Base-by-base conservation (phyloP, 2,888 invertebrate species). In the Cryptocheilus praepositus region DNA sequence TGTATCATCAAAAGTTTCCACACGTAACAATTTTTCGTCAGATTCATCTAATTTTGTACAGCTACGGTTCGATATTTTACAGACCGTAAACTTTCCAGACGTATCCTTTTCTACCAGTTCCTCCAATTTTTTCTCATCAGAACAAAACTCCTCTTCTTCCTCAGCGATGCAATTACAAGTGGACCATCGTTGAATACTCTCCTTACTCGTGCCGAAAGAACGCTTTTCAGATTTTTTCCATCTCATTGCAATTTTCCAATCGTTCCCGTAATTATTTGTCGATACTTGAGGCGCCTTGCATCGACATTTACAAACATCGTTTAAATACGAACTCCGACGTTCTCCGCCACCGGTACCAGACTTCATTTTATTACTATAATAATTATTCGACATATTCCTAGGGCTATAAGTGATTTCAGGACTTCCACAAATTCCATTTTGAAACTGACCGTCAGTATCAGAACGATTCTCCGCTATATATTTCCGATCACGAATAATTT, bases 81-180 rank as follows among this genome's bases (percentile, higher is more conserved):
- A 5, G 7, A 28, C 28, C 28, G 28, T 28, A 28, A 28, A 28
- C 36, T 36, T 36, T 36, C 11, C 11, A 36, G 36, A 1, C 36
- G 13, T 43, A 2, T 46, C 57, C 4, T 58, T 22, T 21, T 58
- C 25, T n/a, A 13, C n/a, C 0, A 3, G 5, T n/a, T 11, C 16
- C 19, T 19, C n/a, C 15, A 19, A 15, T 36, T 43, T 43, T 3
- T 25, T 55, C 36, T 0, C 43, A 4, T 19, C 36, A 3, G 22
- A 49, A 49, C 49, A 49, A 52, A 36, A 18, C 2, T 71, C 71
- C 7, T 80, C 76, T 0, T 75, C 71, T 16, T 83, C 78, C 16
- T 83, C 77, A 0, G 61, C 58, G 25, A 80, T 73, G 16, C 77
- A 74, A 25, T 56, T 59, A 36, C 80, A 75, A 5, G 46, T 64